Evolutionary conservation across 2,888 invertebrate genomes (phyloP).

Genomic region (Calliphora vomitoria): DNA sequence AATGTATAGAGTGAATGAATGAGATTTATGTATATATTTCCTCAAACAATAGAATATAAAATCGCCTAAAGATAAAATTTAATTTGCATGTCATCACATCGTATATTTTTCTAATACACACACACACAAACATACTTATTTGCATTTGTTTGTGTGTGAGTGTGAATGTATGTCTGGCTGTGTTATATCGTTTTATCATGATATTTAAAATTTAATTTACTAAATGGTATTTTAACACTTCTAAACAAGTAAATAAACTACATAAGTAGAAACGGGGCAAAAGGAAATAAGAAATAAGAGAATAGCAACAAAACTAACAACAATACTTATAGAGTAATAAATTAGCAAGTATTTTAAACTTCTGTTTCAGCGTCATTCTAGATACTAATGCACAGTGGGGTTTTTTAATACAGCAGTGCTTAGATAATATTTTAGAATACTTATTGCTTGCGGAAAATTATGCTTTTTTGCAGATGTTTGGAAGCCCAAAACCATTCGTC

Average conservation of each 20-base stretch:
- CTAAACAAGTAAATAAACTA: conserved; percentile 22
- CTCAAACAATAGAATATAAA: conserved; percentile 42
- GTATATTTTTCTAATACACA: conserved; percentile 37
- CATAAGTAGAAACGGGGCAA: background rate
- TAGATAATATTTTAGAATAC: too few relatives aligned
- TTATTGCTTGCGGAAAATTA: too few relatives aligned
- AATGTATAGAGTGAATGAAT: background rate
- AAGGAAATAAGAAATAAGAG: background rate
- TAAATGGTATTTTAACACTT: conserved; percentile 69
- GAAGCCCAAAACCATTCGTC: too few relatives aligned
- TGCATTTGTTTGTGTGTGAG: background rate
- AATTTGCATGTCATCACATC: conserved; percentile 70
- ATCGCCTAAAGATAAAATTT: conserved; percentile 61
- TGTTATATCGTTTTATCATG: conserved; percentile 48
- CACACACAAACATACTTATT: background rate
- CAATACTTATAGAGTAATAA: conserved; percentile 32
- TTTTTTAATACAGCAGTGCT: background rate
- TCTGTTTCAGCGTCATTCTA: background rate
- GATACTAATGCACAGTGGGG: background rate
- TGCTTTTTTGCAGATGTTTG: too few relatives aligned
- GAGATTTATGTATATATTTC: conserved; percentile 51
- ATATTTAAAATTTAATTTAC: conserved; percentile 71
- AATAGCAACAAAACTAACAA: background rate
- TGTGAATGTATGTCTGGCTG: background rate
- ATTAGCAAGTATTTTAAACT: conserved; percentile 38